Conservation (phyloP, 2,888 invertebrate genomes). For the Lomographa bimaculata region DNA sequence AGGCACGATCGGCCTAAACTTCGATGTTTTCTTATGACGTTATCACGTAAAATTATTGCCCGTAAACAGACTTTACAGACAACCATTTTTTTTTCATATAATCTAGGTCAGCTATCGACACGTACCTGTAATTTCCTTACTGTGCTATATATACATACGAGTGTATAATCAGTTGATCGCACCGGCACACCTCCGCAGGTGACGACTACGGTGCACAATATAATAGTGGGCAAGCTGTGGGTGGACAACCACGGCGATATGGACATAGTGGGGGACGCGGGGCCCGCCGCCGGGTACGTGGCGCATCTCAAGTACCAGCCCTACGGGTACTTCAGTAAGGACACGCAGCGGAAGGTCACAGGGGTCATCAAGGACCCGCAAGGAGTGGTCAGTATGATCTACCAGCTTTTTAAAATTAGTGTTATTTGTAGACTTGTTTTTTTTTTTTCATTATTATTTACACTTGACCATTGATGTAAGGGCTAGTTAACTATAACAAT, state of each 20-base stretch:
- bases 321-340: slow-evolving; percentile 99
- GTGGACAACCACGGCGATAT: slow-evolving; percentile 99
- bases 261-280: slow-evolving; percentile 93
- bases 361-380: slow-evolving; percentile 89
- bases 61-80: too few relatives aligned
- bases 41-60: too few relatives aligned
- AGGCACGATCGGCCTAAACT: too few relatives aligned
- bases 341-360: slow-evolving; percentile 95
- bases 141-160: too few relatives aligned
- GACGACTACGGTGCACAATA: slow-evolving; percentile 99
- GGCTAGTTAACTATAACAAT: too few relatives aligned
- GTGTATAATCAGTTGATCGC: too few relatives aligned
- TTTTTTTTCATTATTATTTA: too few relatives aligned
- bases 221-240: slow-evolving; percentile 99
- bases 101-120: too few relatives aligned
- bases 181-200: slow-evolving; percentile 85
- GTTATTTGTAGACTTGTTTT: background rate
- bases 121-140: too few relatives aligned
- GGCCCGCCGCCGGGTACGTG: slow-evolving; percentile 94
- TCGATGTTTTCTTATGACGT: too few relatives aligned
- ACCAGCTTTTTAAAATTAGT: background rate
- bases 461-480: too few relatives aligned
- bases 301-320: slow-evolving; percentile 99
- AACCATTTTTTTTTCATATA: too few relatives aligned
- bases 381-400: slow-evolving; percentile 83